Percentiles rank a stretch among this genome's conserved stretches.
phyloP scores from a whole-genome alignment of 2,888 invertebrate genomes.

The Troides aeacus region DNA sequence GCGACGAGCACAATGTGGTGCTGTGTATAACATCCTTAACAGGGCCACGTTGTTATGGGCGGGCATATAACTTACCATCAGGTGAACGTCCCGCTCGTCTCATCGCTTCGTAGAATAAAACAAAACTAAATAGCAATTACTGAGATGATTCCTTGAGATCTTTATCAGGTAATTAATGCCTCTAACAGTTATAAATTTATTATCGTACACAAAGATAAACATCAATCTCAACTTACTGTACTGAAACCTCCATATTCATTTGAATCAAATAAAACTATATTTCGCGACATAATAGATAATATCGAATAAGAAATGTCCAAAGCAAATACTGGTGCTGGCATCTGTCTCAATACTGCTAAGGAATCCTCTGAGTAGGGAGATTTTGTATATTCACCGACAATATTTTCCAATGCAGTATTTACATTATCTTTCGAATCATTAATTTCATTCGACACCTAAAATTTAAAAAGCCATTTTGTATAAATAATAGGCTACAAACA shows the following conservation, averaged over 20 bases:
- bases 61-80: too few species aligned
- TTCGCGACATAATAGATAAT: slow-evolving; percentile 57
- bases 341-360: slow-evolving; percentile 55
- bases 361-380: slow-evolving; percentile 47
- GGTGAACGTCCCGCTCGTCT: too few species aligned
- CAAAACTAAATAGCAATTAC: too few species aligned
- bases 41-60: too few species aligned
- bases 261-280: slow-evolving; percentile 46
- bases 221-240: slow-evolving; percentile 47
- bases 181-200: too few species aligned
- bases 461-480: background rate
- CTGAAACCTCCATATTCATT: slow-evolving; percentile 48
- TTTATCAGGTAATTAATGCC: too few species aligned
- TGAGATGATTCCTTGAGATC: too few species aligned
- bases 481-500: too few species aligned
- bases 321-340: slow-evolving; percentile 67
- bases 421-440: slow-evolving; percentile 50
- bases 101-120: too few species aligned
- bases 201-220: background rate
- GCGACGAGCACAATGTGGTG: too few species aligned
- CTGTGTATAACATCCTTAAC: too few species aligned
- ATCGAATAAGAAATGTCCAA: slow-evolving; percentile 59
- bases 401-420: slow-evolving; percentile 56
- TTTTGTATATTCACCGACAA: slow-evolving; percentile 42
- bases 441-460: slow-evolving; percentile 50